A percentile compares a stretch with the other conserved stretches of the same genome.
phyloP scores from a whole-genome alignment of 2,797 vertebrate species.

The Lagodon rhomboides region DNA sequence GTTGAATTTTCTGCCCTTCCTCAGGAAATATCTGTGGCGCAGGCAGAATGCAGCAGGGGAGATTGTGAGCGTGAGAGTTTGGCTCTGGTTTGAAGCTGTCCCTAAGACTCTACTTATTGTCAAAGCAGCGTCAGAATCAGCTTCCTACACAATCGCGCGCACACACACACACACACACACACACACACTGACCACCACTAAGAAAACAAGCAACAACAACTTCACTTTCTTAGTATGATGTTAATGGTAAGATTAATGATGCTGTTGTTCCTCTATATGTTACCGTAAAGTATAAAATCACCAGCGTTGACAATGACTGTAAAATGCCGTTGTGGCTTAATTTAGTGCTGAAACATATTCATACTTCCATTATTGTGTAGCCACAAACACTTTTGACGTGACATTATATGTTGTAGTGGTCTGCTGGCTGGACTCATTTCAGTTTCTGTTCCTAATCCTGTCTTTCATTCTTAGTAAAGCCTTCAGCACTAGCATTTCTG shows the following conservation, averaged over 20 bases:
- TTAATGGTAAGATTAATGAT: slow-evolving; percentile 8
- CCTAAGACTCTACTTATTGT: slow-evolving; percentile 41
- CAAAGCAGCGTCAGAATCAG: slow-evolving; percentile 48
- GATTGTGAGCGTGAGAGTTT: slow-evolving; percentile 80
- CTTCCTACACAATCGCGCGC: slow-evolving; percentile 22
- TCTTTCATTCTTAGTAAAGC: slow-evolving; percentile 14
- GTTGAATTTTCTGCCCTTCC: slow-evolving; percentile 81
- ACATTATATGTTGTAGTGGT: neutral
- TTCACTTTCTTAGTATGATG: neutral
- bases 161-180: neutral
- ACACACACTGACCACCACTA: slow-evolving; percentile 7
- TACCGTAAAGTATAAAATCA: slow-evolving; percentile 16
- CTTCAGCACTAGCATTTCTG: neutral
- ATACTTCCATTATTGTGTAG: slow-evolving; percentile 5
- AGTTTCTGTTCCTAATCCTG: slow-evolving; percentile 47
- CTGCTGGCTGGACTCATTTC: slow-evolving; percentile 30
- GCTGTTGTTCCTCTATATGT: neutral
- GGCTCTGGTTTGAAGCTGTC: slow-evolving; percentile 55
- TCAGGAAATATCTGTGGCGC: slow-evolving; percentile 86
- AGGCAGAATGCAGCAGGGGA: slow-evolving; percentile 65
- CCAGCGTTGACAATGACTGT: neutral
- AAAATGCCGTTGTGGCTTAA: neutral
- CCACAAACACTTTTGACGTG: neutral
- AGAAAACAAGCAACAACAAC: slow-evolving; percentile 37
- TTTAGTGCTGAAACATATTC: slow-evolving; percentile 2